Percentiles rank a stretch among this genome's conserved stretches.
These are phyloP conservation scores for Rhinogobius similis DNA, from an alignment of 2,113 vertebrate genomes.

Conservation along the genomic window DNA sequence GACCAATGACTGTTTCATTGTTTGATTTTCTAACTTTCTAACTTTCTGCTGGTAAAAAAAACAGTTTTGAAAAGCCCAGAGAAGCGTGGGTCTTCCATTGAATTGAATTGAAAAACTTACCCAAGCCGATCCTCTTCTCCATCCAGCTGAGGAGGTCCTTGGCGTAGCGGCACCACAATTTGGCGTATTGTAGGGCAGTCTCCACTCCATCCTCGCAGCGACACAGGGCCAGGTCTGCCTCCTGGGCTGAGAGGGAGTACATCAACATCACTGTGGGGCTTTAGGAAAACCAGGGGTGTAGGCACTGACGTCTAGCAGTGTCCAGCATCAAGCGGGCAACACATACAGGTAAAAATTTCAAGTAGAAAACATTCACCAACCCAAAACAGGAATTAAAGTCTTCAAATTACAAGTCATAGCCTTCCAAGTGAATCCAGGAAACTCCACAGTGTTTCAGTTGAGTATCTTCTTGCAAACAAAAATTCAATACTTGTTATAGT, in stretches of 20 bases:
- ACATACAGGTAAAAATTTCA: slow-evolving; percentile 6
- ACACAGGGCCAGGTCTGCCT: slow-evolving; percentile 84
- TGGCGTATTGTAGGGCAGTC: slow-evolving; percentile 85
- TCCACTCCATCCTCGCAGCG: slow-evolving; percentile 86
- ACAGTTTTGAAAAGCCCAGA: too few relatives aligned
- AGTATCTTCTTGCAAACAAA: slow-evolving; percentile 5
- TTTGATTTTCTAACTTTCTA: too few relatives aligned
- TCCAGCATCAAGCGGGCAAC: slow-evolving; percentile 8
- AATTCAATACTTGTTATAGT: not conserved
- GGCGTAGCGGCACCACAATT: slow-evolving; percentile 90
- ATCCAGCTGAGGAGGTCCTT: slow-evolving; percentile 91
- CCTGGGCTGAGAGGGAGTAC: slow-evolving; percentile 80
- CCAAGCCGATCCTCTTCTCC: slow-evolving; percentile 86
- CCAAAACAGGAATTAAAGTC: slow-evolving; percentile 48
- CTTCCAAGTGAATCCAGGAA: slow-evolving; percentile 27
- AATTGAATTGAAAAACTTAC: too few relatives aligned
- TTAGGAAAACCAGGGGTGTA: slow-evolving; percentile 18
- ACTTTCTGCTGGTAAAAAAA: too few relatives aligned
- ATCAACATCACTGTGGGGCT: slow-evolving; percentile 64
- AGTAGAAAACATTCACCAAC: slow-evolving; percentile 24
- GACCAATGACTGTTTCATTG: too few relatives aligned
- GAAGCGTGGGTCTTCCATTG: too few relatives aligned
- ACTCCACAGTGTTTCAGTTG: slow-evolving; percentile 10
- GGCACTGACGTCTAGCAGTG: slow-evolving; percentile 18
- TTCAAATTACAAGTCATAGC: slow-evolving; percentile 41